Evolutionary conservation across 2,797 vertebrate species (phyloP).

Genomic region (Manis javanica): DNA sequence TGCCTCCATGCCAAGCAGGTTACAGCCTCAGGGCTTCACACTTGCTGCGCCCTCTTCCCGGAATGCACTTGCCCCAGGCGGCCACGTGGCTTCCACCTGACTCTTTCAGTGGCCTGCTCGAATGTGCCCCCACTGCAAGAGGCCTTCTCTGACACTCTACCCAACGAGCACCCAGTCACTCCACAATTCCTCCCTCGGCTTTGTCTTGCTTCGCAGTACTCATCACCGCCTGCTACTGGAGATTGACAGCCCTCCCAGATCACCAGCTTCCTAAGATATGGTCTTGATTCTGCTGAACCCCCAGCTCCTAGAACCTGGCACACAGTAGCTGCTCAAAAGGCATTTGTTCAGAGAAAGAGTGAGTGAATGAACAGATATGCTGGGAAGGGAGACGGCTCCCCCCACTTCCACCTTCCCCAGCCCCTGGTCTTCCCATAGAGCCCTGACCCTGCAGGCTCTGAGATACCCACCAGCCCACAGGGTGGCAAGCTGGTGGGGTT

Average conservation of each 20-base stretch:
- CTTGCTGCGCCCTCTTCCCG: not conserved
- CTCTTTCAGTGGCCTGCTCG: not conserved
- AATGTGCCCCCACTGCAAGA: not conserved
- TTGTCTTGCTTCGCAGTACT: not conserved
- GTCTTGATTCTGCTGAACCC: not conserved
- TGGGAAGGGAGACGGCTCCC: not conserved
- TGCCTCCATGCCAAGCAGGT: not conserved
- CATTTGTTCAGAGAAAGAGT: not conserved
- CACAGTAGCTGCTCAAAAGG: not conserved
- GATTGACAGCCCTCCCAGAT: not conserved
- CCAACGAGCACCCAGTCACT: fast-evolving
- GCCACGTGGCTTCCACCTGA: fast-evolving
- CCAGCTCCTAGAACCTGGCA: not conserved
- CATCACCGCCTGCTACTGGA: fast-evolving
- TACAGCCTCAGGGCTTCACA: not conserved
- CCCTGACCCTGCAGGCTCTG: not conserved
- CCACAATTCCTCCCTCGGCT: no score
- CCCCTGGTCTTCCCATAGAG: fast-evolving
- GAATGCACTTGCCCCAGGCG: not conserved
- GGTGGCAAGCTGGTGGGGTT: fast-evolving
- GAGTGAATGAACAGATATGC: not conserved
- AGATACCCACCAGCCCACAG: fast-evolving
- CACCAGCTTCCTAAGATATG: not conserved
- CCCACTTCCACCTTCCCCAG: fast-evolving
- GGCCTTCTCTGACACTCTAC: not conserved